These are phyloP conservation scores for Sebastes fasciatus DNA, from an alignment of 2,113 vertebrate species.

Conservation along the genomic window DNA sequence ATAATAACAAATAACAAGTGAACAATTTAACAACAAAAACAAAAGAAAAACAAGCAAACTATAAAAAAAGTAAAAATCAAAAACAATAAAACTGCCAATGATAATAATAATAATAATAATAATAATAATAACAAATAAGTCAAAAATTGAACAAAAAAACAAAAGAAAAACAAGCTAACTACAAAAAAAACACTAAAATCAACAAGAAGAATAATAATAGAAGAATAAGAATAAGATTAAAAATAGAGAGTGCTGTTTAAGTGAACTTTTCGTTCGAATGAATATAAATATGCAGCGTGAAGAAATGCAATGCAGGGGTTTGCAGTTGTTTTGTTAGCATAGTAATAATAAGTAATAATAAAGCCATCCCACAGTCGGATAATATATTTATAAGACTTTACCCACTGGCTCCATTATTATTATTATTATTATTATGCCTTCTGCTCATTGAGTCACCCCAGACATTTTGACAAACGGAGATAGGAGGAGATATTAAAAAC, in stretches of 20 bases:
- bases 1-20: too few species aligned
- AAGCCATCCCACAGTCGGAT: neutral
- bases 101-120: too few species aligned
- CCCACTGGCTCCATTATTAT: neutral
- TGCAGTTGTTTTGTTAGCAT: neutral
- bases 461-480: neutral
- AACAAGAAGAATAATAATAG: too few species aligned
- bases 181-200: too few species aligned
- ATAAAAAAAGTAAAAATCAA: too few species aligned
- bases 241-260: neutral
- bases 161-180: too few species aligned
- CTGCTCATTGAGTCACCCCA: neutral
- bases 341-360: neutral
- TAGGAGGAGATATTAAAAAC: neutral
- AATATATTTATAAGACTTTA: neutral
- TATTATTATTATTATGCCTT: neutral
- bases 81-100: too few species aligned
- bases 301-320: neutral
- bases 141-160: too few species aligned
- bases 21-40: too few species aligned
- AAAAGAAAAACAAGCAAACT: too few species aligned
- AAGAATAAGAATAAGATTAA: too few species aligned
- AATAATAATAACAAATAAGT: too few species aligned
- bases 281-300: neutral
- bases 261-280: neutral